Evolutionary conservation across 2,797 vertebrate species (phyloP), one percentile per base, ranked within the genome.

Genomic region (Antennarius maculatus): DNA sequence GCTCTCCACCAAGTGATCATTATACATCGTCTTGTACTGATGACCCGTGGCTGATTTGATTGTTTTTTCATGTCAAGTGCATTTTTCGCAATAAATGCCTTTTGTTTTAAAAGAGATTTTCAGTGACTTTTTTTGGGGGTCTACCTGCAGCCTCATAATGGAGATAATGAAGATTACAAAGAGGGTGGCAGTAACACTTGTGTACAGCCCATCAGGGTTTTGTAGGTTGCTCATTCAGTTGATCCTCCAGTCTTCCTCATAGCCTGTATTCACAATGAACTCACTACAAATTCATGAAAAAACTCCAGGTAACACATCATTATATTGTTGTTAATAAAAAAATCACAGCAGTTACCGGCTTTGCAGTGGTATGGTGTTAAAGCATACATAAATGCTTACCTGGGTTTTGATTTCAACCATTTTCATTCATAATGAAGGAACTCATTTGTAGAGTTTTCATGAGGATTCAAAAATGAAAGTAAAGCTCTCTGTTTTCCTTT

Each of bases 31-130:
- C 92, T 93, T 92, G 93, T 93, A 92, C 88, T 88, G 89, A 93
- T 92, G 93, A 93, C 90, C 87, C 82, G 92, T 93, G 91, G 90
- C 91, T 89, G 87, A 91, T 86, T 91, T 84, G 88, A 88, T 92
- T 91, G 83, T 92, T 92, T 92, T 92, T 92, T 89, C 89, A 93
- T 94, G 92, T 94, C 88, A 92, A 93, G 92, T 94, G 92, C 92
- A 94, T 94, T 95, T 94, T 91, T 91, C 88, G 92, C 92, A 95
- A 94, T 94, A 95, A 94, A 95, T 94, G 93, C 92, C 90, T 93
- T 23, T 94, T 93, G 91, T 88, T 93, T 92, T 88, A 88, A 91
- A 83, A 85, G 66, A 2, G 28, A 66, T 63, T 66, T 61, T n/a
- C 7, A 3, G 9, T 14, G 51, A 62, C 11, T 65, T 41, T 58